A percentile compares a stretch with the other conserved stretches of the same genome.
These are phyloP conservation scores for Epizoanthus ramosus DNA, from an alignment of 92 coral and sea anemone species.

Conservation along the genomic window DNA sequence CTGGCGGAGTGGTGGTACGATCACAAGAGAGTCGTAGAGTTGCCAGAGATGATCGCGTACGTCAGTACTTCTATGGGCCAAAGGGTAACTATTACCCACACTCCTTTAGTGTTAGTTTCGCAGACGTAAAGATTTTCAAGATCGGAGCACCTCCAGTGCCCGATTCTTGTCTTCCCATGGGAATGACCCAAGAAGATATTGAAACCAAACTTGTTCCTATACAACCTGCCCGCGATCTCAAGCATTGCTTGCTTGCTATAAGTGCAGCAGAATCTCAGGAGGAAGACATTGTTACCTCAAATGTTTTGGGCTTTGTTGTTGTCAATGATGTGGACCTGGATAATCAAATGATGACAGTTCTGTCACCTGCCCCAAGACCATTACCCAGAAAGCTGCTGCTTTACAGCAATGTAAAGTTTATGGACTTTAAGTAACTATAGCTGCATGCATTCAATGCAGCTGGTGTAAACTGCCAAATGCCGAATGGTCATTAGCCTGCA, in stretches of 20 bases:
- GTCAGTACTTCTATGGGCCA: slow-evolving; percentile 91
- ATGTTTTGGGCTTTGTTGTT: slow-evolving; percentile 88
- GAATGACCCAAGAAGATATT: slow-evolving; percentile 91
- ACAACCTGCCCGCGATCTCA: slow-evolving; percentile 95
- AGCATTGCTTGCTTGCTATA: slow-evolving; percentile 88
- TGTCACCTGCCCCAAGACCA: slow-evolving; percentile 99
- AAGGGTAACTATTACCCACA: slow-evolving; percentile 91
- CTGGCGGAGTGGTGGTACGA: slow-evolving; percentile 99
- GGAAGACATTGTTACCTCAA: slow-evolving; percentile 86
- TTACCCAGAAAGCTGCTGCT: slow-evolving; percentile 90
- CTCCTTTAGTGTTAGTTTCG: slow-evolving; percentile 90
- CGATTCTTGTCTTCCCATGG: slow-evolving; percentile 96
- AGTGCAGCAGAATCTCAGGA: slow-evolving; percentile 91
- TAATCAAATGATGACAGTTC: slow-evolving; percentile 88
- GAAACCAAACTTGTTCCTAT: slow-evolving; percentile 96
- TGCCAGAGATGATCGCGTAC: slow-evolving; percentile 84
- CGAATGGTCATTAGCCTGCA: no score
- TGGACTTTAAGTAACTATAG: slow-evolving; percentile 87
- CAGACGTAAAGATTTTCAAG: slow-evolving; percentile 93
- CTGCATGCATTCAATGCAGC: no score
- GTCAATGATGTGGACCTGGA: slow-evolving; percentile 95
- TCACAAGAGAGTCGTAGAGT: slow-evolving; percentile 75
- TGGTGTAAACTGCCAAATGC: no score
- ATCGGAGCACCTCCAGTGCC: slow-evolving; percentile 98
- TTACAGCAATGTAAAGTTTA: slow-evolving; percentile 90